A percentile compares a stretch with the other conserved stretches of the same genome.
phyloP scores from a whole-genome alignment of 2,797 vertebrate species.

The Lophura swinhoii region DNA sequence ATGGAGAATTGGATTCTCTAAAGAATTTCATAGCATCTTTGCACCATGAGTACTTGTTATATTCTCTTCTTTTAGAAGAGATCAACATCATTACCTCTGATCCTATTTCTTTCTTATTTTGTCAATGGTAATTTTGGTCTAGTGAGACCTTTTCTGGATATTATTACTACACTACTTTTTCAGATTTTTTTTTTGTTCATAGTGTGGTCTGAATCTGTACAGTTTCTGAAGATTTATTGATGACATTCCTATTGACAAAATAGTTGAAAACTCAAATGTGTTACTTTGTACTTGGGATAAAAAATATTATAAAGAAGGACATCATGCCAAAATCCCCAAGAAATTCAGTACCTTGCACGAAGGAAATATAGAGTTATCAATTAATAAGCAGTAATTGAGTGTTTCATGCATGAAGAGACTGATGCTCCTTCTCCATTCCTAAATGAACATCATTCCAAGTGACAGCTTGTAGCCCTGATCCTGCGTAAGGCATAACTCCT shows the following conservation, averaged over 20 bases:
- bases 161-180: neutral
- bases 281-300: neutral
- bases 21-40: neutral
- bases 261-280: neutral
- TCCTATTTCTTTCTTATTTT: neutral
- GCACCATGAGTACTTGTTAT: neutral
- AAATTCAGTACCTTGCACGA: neutral
- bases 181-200: neutral
- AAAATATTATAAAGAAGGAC: neutral
- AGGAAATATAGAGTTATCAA: neutral
- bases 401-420: neutral
- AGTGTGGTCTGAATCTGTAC: neutral
- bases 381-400: fast-evolving
- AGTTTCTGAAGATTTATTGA: neutral
- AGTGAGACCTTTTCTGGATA: neutral
- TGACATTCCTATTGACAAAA: neutral
- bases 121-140: neutral
- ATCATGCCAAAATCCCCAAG: neutral
- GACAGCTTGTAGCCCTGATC: neutral
- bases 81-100: neutral
- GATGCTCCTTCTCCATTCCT: neutral
- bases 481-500: neutral
- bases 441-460: neutral
- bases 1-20: neutral
- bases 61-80: neutral